Conservation (phyloP, 23 tunicate genomes). For the Corella eumyota region DNA sequence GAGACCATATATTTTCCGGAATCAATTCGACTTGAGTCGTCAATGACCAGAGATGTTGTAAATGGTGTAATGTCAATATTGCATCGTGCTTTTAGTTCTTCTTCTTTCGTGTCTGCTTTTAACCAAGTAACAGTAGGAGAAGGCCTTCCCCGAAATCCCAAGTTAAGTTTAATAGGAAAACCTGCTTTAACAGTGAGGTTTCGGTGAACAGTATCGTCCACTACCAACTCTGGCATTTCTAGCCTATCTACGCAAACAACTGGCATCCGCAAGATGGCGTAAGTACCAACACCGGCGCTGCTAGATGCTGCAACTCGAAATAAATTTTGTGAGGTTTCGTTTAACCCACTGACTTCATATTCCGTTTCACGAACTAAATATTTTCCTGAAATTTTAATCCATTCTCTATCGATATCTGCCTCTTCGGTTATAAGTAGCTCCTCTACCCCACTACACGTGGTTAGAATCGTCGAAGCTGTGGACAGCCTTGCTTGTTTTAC, state of each 20-base stretch:
- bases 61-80: slow-evolving; percentile 38
- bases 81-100: slow-evolving; percentile 34
- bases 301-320: slow-evolving; percentile 92
- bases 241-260: slow-evolving; percentile 49
- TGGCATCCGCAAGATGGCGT: slow-evolving; percentile 45
- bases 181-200: slow-evolving; percentile 74
- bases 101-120: slow-evolving; percentile 67
- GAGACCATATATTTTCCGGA: slow-evolving; percentile 78
- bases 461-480: slow-evolving; percentile 11
- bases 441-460: slow-evolving; percentile 16
- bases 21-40: slow-evolving; percentile 60
- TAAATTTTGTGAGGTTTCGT: slow-evolving; percentile 27
- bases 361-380: slow-evolving; percentile 31
- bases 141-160: slow-evolving; percentile 75
- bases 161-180: slow-evolving; percentile 41
- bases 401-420: slow-evolving; percentile 20
- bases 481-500: slow-evolving; percentile 24
- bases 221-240: slow-evolving; percentile 66
- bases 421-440: slow-evolving; percentile 11
- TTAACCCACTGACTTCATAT: slow-evolving; percentile 52
- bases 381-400: slow-evolving; percentile 82
- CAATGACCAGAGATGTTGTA: slow-evolving; percentile 44
- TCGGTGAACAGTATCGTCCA: slow-evolving; percentile 56
- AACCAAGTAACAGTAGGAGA: slow-evolving; percentile 75
- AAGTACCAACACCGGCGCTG: slow-evolving; percentile 59